A percentile compares a stretch with the other conserved stretches of the same genome.
phyloP scores from a whole-genome alignment of 35 echinoderm and acorn worm genomes.

The Ptychodera flava region DNA sequence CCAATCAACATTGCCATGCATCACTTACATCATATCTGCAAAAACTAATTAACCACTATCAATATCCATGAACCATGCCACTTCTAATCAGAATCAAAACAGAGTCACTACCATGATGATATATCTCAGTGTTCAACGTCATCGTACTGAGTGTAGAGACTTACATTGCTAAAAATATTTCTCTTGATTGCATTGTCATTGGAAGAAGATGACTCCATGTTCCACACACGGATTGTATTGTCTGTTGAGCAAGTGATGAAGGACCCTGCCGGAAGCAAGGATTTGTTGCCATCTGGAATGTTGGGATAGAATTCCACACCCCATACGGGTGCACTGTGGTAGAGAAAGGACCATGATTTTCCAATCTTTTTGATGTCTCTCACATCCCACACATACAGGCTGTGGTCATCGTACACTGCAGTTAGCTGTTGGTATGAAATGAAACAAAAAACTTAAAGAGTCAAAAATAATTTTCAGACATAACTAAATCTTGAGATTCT shows the following conservation, averaged over 20 bases:
- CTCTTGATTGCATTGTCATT: conserved; percentile 50
- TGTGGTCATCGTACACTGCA: conserved; percentile 93
- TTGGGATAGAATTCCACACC: conserved; percentile 87
- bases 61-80: no score
- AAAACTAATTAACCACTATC: no score
- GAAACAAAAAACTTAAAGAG: no score
- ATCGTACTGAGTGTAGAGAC: not conserved
- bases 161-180: conserved; percentile 95
- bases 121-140: no score
- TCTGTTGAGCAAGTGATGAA: conserved; percentile 87
- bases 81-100: no score
- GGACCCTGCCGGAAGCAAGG: conserved; percentile 63
- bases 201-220: conserved; percentile 66
- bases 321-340: conserved; percentile 88
- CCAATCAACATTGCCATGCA: no score
- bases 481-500: no score
- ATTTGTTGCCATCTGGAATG: conserved; percentile 41
- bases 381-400: conserved; percentile 91
- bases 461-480: no score
- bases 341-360: conserved; percentile 85
- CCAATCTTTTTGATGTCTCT: conserved; percentile 92
- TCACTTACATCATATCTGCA: no score
- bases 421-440: conserved; percentile 62
- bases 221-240: conserved; percentile 89
- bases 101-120: no score